phyloP scores from a whole-genome alignment of 2,888 invertebrate genomes.

The Diaprepes abbreviatus region DNA sequence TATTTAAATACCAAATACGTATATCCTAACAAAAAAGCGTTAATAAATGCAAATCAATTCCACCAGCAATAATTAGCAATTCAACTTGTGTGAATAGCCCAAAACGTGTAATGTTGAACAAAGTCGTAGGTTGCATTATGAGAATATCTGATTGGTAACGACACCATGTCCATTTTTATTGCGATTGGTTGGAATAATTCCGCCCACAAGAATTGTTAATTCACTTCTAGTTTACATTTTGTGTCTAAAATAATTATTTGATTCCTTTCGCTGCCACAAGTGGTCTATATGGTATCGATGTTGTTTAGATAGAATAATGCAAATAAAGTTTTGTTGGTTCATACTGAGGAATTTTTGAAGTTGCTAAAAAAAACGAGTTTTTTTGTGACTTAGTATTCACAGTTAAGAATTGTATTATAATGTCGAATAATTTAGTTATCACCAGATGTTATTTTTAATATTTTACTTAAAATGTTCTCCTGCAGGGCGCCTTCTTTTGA shows the following conservation, averaged over 20 bases:
- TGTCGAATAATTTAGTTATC: no score
- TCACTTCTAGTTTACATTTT: conserved; percentile 13
- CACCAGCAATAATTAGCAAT: conserved; percentile 42
- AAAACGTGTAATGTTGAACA: conserved; percentile 35
- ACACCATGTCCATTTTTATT: conserved; percentile 47
- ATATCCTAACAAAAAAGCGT: conserved; percentile 15
- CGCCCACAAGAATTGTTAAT: conserved; percentile 51
- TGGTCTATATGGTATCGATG: no score
- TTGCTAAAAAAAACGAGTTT: no score
- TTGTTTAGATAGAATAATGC: no score
- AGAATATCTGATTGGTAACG: conserved; percentile 48
- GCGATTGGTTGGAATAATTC: conserved; percentile 52
- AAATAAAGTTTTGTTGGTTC: no score
- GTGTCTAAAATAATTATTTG: neutral
- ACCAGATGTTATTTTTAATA: no score
- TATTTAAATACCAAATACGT: conserved; percentile 29
- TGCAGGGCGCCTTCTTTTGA: no score
- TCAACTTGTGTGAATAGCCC: conserved; percentile 36
- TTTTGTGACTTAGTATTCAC: no score
- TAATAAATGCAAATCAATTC: conserved; percentile 38
- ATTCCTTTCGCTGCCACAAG: neutral
- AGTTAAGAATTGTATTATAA: no score
- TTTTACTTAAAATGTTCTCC: no score
- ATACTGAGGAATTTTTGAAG: no score
- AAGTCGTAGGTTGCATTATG: conserved; percentile 42